Percentiles rank a stretch among this genome's conserved stretches.
Conservation (phyloP, 35 echinoderm and acorn worm species). For the Diadema setosum region DNA sequence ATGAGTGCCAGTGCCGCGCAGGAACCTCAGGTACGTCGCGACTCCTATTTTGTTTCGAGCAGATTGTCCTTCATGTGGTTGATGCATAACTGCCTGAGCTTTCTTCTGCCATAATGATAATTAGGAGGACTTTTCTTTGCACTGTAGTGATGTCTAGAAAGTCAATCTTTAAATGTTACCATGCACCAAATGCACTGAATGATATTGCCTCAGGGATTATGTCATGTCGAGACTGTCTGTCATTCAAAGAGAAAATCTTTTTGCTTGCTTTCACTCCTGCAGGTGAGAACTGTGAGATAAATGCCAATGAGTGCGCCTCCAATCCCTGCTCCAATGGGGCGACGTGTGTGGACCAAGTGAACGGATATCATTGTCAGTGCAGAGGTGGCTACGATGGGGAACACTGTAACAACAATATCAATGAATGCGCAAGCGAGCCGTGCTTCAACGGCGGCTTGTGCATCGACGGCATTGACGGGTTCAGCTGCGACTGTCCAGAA, state of each 20-base stretch:
- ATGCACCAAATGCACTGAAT: too few relatives aligned
- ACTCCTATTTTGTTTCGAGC: too few relatives aligned
- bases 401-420: constrained; percentile 46
- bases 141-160: too few relatives aligned
- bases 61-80: too few relatives aligned
- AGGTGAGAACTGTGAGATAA: constrained; percentile 30
- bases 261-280: neutral
- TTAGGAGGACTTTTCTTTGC: too few relatives aligned
- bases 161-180: too few relatives aligned
- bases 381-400: constrained; percentile 36
- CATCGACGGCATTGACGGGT: constrained; percentile 30
- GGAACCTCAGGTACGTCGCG: neutral
- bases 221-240: too few relatives aligned
- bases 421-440: constrained; percentile 49
- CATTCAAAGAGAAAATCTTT: too few relatives aligned
- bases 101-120: too few relatives aligned
- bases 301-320: constrained; percentile 53
- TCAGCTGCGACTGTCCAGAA: constrained; percentile 34
- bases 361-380: constrained; percentile 54
- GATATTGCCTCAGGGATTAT: too few relatives aligned
- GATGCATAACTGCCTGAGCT: too few relatives aligned
- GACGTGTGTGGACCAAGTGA: constrained; percentile 54
- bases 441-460: constrained; percentile 62
- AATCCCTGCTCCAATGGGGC: constrained; percentile 65
- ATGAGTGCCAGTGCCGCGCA: neutral